A percentile compares a stretch with the other conserved stretches of the same genome.
Conservation (phyloP, 2,797 vertebrate genomes). For the Rhinophrynus dorsalis region DNA sequence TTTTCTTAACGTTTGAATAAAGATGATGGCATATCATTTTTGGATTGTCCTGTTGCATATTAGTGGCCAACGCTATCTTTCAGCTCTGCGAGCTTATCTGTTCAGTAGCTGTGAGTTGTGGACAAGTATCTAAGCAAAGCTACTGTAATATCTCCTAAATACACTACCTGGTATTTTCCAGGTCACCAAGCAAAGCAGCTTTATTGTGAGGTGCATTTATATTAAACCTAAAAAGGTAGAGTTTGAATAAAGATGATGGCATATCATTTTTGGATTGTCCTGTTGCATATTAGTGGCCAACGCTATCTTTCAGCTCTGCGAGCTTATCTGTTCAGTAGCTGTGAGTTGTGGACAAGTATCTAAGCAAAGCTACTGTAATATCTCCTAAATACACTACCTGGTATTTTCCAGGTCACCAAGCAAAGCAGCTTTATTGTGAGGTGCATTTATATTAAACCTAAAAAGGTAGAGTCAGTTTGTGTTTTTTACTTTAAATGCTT, state of each 20-base stretch:
- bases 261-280: no score
- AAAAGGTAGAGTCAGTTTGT: conserved; percentile 13
- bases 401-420: conserved; percentile 32
- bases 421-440: conserved; percentile 24
- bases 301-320: not conserved
- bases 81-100: conserved; percentile 9
- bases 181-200: conserved; percentile 28
- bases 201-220: conserved; percentile 21
- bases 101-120: conserved; percentile 19
- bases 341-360: conserved; percentile 20
- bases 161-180: conserved; percentile 17
- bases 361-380: conserved; percentile 16
- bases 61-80: conserved; percentile 1
- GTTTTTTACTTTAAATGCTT: conserved; percentile 28
- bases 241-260: no score
- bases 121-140: conserved; percentile 17
- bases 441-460: conserved; percentile 16
- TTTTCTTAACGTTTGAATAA: no score
- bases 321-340: conserved; percentile 24
- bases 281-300: no score
- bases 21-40: no score
- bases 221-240: conserved; percentile 4
- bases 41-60: no score
- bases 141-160: conserved; percentile 24
- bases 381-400: conserved; percentile 16